These are phyloP conservation scores for Acleris emargana DNA, from an alignment of 2,888 invertebrate species.

Conservation along the genomic window DNA sequence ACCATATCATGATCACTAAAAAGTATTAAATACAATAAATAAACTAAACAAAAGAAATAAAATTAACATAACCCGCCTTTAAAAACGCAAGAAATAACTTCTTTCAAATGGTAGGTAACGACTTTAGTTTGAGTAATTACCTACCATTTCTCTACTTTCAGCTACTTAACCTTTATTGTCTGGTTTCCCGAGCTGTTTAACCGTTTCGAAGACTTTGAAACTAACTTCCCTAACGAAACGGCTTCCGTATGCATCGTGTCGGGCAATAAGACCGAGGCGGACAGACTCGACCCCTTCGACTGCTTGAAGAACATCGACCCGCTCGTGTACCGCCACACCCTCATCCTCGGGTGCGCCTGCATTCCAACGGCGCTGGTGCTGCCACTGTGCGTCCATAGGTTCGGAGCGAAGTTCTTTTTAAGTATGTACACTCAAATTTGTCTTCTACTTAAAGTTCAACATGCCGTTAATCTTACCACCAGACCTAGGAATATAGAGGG, in stretches of 20 bases:
- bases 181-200: slow-evolving; percentile 96
- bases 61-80: too few relatives aligned
- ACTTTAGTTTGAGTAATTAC: too few relatives aligned
- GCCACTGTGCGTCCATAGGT: slow-evolving; percentile 90
- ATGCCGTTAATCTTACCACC: too few relatives aligned
- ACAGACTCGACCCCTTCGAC: slow-evolving; percentile 79
- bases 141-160: slow-evolving; percentile 60
- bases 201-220: slow-evolving; percentile 90
- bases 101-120: too few relatives aligned
- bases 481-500: too few relatives aligned
- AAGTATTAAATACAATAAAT: too few relatives aligned
- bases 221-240: slow-evolving; percentile 85
- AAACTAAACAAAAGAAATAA: too few relatives aligned
- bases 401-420: slow-evolving; percentile 92
- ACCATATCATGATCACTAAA: too few relatives aligned
- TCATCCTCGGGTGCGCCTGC: slow-evolving; percentile 91
- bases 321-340: slow-evolving; percentile 89
- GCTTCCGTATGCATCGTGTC: slow-evolving; percentile 92
- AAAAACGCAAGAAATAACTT: too few relatives aligned
- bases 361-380: slow-evolving; percentile 91
- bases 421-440: slow-evolving; percentile 78
- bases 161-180: slow-evolving; percentile 95
- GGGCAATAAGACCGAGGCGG: slow-evolving; percentile 82
- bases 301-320: slow-evolving; percentile 86
- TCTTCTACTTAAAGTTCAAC: too few relatives aligned